These are phyloP conservation scores for Naso thynnoides DNA, from an alignment of 2,797 vertebrate species.

Conservation along the genomic window DNA sequence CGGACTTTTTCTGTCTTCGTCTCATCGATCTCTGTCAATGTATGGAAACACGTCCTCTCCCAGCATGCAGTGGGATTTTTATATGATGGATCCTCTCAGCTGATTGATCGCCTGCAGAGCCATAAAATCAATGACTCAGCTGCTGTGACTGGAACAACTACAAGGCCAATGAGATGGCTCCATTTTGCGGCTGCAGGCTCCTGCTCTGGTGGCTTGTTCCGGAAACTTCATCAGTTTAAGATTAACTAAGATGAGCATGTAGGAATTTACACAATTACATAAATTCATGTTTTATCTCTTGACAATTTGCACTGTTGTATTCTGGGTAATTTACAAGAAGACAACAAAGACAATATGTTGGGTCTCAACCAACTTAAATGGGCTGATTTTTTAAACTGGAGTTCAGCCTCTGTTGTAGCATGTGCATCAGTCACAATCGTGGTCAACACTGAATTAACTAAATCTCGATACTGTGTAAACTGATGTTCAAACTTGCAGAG, in stretches of 20 bases:
- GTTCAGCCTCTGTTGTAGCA: too few relatives aligned
- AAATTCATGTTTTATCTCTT: conserved; percentile 4
- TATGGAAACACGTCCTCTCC: conserved; percentile 33
- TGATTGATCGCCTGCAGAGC: conserved; percentile 25
- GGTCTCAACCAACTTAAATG: neutral
- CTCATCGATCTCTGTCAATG: neutral
- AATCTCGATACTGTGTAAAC: too few relatives aligned
- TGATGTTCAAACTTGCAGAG: too few relatives aligned
- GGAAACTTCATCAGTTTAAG: too few relatives aligned
- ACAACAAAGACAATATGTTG: neutral
- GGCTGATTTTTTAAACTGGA: neutral
- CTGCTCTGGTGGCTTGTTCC: neutral
- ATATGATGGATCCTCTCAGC: conserved; percentile 27
- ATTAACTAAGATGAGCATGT: conserved; percentile 1
- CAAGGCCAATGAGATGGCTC: conserved; percentile 22
- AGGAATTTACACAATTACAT: neutral
- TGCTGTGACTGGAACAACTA: conserved; percentile 9
- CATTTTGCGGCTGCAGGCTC: neutral
- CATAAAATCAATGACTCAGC: conserved; percentile 48
- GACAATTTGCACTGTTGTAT: conserved; percentile 10
- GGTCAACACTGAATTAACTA: too few relatives aligned
- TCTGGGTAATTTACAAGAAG: neutral
- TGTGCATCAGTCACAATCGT: too few relatives aligned
- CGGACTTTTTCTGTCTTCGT: conserved; percentile 7
- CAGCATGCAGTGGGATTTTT: conserved; percentile 29